A percentile compares a stretch with the other conserved stretches of the same genome.
Evolutionary conservation across 92 coral and sea anemone genomes (phyloP).

Genomic region (Paragorgia papillata): DNA sequence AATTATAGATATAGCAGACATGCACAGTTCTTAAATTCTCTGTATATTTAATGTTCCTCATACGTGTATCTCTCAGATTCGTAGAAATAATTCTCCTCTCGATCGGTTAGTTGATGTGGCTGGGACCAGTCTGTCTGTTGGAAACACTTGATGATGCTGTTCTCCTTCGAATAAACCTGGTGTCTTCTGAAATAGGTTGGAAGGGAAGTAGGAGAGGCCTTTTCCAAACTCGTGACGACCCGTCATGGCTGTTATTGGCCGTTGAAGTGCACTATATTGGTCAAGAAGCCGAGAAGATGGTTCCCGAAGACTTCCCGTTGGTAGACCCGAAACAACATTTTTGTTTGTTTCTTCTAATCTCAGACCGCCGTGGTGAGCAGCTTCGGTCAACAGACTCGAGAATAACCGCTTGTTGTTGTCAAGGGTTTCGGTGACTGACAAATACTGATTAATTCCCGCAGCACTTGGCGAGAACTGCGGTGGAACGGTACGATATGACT

Average conservation of each 20-base stretch:
- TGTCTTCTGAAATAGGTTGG: slow-evolving; percentile 32
- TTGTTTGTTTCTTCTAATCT: slow-evolving; percentile 33
- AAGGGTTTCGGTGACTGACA: slow-evolving; percentile 5
- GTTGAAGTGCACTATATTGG: slow-evolving; percentile 32
- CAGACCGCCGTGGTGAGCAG: slow-evolving; percentile 32
- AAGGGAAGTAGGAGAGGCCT: slow-evolving; percentile 31
- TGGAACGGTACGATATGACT: slow-evolving; percentile 27
- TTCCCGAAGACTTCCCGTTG: neutral
- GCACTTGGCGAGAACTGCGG: slow-evolving; percentile 1
- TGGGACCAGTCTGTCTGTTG: slow-evolving; percentile 9
- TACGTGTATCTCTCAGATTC: slow-evolving; percentile 3
- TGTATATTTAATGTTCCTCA: neutral
- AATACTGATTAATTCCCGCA: slow-evolving; percentile 24
- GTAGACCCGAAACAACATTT: slow-evolving; percentile 10
- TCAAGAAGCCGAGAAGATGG: slow-evolving; percentile 32
- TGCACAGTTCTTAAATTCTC: no score
- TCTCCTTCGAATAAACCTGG: slow-evolving; percentile 12
- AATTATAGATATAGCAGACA: no score
- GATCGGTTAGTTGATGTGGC: slow-evolving; percentile 6
- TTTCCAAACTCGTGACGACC: slow-evolving; percentile 26
- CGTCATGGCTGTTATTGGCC: slow-evolving; percentile 25
- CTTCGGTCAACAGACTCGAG: slow-evolving; percentile 28
- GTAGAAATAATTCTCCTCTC: slow-evolving; percentile 25
- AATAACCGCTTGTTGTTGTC: slow-evolving; percentile 37
- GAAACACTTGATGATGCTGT: slow-evolving; percentile 1